Evolutionary conservation across 2,113 vertebrate species (phyloP).

Genomic region (Thamnophis sirtalis): DNA sequence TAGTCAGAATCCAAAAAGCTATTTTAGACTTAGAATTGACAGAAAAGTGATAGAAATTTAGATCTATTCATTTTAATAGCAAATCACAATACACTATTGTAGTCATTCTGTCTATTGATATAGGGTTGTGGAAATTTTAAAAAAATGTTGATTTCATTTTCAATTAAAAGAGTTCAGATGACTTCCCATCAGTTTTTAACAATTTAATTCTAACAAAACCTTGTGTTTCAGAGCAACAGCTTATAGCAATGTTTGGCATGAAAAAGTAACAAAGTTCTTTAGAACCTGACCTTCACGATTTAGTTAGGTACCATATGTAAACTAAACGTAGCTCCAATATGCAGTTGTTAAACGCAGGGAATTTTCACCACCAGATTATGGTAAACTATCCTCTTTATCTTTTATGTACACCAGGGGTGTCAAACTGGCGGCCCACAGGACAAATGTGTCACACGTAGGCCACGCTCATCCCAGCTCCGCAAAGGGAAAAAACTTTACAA

Average conservation of each 20-base stretch:
- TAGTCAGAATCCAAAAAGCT: background rate
- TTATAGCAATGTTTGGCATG: background rate
- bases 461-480: no score
- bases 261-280: background rate
- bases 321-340: slow-evolving; percentile 39
- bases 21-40: background rate
- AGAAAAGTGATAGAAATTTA: background rate
- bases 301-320: slow-evolving; percentile 64
- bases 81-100: background rate
- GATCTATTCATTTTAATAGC: background rate
- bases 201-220: background rate
- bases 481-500: no score
- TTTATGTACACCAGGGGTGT: slow-evolving; percentile 12
- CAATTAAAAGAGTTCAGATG: slow-evolving; percentile 82
- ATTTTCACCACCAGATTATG: slow-evolving; percentile 18
- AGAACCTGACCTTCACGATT: slow-evolving; percentile 22
- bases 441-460: no score
- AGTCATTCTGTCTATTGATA: slow-evolving; percentile 48
- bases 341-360: slow-evolving; percentile 23
- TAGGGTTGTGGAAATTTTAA: slow-evolving; percentile 78
- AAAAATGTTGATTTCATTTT: slow-evolving; percentile 79
- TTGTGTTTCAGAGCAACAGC: background rate
- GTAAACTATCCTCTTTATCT: background rate
- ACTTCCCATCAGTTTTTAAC: slow-evolving; percentile 40
- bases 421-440: no score